phyloP scores from a whole-genome alignment of 2,888 invertebrate species.

The Phengaris arion region DNA sequence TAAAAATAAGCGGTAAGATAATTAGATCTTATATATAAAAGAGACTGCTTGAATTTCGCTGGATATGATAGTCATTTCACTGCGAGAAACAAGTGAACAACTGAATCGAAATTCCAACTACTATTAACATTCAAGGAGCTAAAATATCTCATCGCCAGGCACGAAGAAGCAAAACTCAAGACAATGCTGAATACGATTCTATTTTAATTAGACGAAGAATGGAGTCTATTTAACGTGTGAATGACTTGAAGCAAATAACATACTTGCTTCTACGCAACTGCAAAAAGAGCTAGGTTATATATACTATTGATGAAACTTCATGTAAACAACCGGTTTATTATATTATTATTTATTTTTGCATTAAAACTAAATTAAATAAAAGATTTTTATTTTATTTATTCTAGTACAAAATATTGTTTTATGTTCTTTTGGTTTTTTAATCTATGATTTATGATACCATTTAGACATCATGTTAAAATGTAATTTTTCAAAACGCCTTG shows the following conservation, averaged over 20 bases:
- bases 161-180: constrained; percentile 45
- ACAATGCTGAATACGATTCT: constrained; percentile 27
- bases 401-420: too few species aligned
- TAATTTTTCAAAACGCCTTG: not conserved
- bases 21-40: not conserved
- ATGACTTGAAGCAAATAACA: constrained; percentile 14
- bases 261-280: not conserved
- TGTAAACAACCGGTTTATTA: too few species aligned
- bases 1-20: too few species aligned
- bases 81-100: constrained; percentile 42
- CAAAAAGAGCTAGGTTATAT: not conserved
- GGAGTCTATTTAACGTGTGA: constrained; percentile 23
- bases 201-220: constrained; percentile 27
- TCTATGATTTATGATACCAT: not conserved
- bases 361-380: too few species aligned
- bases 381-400: too few species aligned
- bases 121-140: constrained; percentile 71
- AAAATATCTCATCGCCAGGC: constrained; percentile 59
- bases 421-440: too few species aligned
- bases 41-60: not conserved
- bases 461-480: not conserved
- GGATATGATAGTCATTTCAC: constrained; percentile 3
- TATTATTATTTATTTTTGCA: too few species aligned
- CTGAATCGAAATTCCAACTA: constrained; percentile 56
- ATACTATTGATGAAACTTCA: too few species aligned